Evolutionary conservation across 2,797 vertebrate species (phyloP).

Genomic region (Acrossocheilus fasciatus): DNA sequence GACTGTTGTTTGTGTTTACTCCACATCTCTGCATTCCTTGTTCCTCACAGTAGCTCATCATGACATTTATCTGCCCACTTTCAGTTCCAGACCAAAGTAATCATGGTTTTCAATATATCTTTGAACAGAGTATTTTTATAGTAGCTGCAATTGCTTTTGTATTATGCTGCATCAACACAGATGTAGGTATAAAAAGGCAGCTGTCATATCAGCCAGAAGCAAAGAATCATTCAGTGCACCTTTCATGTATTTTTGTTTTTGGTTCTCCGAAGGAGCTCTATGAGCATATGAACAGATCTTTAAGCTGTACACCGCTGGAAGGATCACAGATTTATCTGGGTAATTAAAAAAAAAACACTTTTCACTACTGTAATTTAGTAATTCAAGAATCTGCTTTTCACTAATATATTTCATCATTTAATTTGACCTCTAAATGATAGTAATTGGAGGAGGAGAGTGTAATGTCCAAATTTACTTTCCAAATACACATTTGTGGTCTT

Average conservation of each 20-base stretch:
- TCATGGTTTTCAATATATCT: neutral
- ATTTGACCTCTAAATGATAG: neutral
- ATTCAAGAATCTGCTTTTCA: constrained; percentile 59
- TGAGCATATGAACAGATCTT: constrained; percentile 96
- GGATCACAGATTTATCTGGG: constrained; percentile 95
- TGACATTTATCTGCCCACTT: neutral
- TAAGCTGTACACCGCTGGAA: constrained; percentile 85
- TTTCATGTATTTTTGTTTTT: constrained; percentile 23
- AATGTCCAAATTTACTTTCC: neutral
- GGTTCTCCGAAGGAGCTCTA: constrained; percentile 88
- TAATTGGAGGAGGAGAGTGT: neutral
- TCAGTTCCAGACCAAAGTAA: neutral
- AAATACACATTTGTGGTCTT: neutral
- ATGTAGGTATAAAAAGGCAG: neutral
- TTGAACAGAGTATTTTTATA: neutral
- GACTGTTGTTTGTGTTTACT: too few species aligned
- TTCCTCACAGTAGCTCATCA: too few species aligned
- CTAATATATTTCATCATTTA: neutral
- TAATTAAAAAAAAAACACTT: constrained; percentile 69
- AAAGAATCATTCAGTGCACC: neutral
- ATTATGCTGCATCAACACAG: neutral
- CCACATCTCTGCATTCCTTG: too few species aligned
- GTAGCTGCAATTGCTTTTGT: neutral
- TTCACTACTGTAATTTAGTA: constrained; percentile 68
- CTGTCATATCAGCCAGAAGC: neutral